phyloP scores from a whole-genome alignment of 2,888 invertebrate species.

The Phaonia tiefii region DNA sequence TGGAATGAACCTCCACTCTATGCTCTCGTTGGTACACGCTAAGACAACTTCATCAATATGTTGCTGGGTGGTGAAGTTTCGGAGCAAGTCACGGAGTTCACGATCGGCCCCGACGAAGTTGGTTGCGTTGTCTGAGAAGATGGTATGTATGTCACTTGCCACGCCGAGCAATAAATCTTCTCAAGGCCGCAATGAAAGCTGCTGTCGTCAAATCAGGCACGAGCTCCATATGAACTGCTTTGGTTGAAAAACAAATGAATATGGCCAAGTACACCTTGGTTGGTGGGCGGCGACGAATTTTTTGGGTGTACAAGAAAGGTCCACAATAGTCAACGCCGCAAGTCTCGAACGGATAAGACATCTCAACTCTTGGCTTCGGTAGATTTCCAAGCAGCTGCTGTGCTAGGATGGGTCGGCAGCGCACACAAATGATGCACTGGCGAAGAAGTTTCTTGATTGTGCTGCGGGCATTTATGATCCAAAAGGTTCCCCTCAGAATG shows the following conservation, averaged over 20 bases:
- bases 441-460: constrained; percentile 40
- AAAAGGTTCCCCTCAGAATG: constrained; percentile 53
- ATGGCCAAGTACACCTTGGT: constrained; percentile 25
- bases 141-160: constrained; percentile 16
- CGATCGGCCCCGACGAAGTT: constrained; percentile 57
- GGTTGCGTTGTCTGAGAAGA: constrained; percentile 52
- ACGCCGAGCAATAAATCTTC: constrained; percentile 17
- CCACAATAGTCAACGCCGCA: constrained; percentile 37
- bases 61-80: constrained; percentile 5
- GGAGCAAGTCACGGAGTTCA: constrained; percentile 38
- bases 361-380: constrained; percentile 30
- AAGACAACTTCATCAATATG: constrained; percentile 22
- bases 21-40: constrained; percentile 34
- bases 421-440: constrained; percentile 46
- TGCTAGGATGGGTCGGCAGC: constrained; percentile 36
- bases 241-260: constrained; percentile 35
- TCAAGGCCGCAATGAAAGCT: constrained; percentile 9
- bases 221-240: no score
- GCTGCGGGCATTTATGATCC: constrained; percentile 45
- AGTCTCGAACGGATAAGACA: constrained; percentile 32
- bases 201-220: constrained; percentile 30
- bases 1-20: no score
- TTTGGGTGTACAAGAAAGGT: not conserved
- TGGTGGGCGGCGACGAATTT: constrained; percentile 19
- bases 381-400: constrained; percentile 47